A percentile compares a stretch with the other conserved stretches of the same genome.
Evolutionary conservation across 2,113 vertebrate genomes (phyloP).

Genomic region (Spermophilus dauricus): DNA sequence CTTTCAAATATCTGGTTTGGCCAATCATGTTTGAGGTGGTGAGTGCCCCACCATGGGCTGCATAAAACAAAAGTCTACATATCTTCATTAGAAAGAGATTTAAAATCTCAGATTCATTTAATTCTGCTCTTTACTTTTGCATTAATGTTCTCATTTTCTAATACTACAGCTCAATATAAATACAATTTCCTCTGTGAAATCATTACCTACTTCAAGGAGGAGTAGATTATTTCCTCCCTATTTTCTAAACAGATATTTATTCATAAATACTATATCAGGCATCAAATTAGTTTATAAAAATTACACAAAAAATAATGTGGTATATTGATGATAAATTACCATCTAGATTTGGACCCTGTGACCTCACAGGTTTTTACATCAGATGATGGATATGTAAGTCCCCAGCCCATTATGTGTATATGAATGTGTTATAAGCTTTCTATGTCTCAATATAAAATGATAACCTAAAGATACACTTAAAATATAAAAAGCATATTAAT

Average conservation of each 20-base stretch:
- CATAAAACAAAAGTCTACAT: no score
- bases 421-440: background rate
- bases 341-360: background rate
- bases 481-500: slow-evolving; percentile 49
- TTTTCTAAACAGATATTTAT: background rate
- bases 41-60: no score
- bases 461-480: background rate
- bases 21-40: no score
- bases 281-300: background rate
- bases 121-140: no score
- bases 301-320: background rate
- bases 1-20: no score
- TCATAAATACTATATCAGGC: background rate
- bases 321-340: background rate
- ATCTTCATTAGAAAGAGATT: no score
- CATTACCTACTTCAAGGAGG: background rate
- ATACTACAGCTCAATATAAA: background rate
- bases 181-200: background rate
- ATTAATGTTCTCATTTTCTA: background rate
- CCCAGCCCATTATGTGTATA: background rate
- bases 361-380: background rate
- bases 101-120: no score
- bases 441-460: background rate
- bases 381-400: background rate
- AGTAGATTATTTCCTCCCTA: background rate